phyloP scores from a whole-genome alignment of 1,140 invertebrate genomes.

The Bombus terrestris region DNA sequence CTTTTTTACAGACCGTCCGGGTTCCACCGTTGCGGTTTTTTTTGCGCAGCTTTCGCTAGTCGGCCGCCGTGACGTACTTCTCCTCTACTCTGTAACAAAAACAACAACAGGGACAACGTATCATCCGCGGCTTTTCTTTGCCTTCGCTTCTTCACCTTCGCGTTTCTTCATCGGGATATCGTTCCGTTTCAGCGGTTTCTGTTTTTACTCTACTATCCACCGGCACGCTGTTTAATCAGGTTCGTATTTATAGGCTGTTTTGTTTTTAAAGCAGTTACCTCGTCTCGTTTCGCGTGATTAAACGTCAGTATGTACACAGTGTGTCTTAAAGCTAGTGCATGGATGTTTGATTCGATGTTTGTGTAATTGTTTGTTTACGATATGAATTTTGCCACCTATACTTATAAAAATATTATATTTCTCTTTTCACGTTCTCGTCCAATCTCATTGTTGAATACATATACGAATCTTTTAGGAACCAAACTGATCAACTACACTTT shows the following conservation, averaged over 20 bases:
- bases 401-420: neutral
- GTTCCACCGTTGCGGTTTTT: slow-evolving; percentile 68
- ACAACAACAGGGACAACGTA: neutral
- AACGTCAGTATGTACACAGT: neutral
- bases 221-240: neutral
- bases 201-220: neutral
- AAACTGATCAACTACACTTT: neutral
- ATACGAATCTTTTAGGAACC: neutral
- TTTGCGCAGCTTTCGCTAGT: slow-evolving; percentile 68
- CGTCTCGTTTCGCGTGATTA: neutral
- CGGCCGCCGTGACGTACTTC: slow-evolving; percentile 47
- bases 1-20: slow-evolving; percentile 64
- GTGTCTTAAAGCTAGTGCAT: neutral
- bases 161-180: neutral
- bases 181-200: neutral
- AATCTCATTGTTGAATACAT: neutral
- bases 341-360: neutral
- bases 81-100: slow-evolving; percentile 17
- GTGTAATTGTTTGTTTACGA: neutral
- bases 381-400: too few relatives aligned
- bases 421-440: neutral
- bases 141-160: neutral
- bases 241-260: neutral
- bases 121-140: neutral
- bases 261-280: neutral